Evolutionary conservation across 2,888 invertebrate genomes (phyloP).

Genomic region (Dryadula phaetusa): DNA sequence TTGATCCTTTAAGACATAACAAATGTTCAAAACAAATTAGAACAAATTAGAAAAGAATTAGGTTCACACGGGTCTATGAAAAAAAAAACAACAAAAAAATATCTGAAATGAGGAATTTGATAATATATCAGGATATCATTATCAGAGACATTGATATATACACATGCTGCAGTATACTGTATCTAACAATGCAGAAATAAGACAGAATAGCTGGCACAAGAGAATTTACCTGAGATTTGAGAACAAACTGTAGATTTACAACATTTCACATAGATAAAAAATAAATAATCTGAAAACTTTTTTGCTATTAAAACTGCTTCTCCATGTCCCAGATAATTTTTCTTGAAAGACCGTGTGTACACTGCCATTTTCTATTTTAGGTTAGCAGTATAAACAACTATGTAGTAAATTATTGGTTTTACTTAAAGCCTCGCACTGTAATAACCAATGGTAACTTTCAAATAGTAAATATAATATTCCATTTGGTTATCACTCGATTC

Average conservation of each 20-base stretch:
- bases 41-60: no score
- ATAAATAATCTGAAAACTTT: neutral
- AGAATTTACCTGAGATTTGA: neutral
- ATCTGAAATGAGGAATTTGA: no score
- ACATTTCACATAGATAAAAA: conserved; percentile 10
- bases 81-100: no score
- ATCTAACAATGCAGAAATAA: conserved; percentile 2
- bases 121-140: no score
- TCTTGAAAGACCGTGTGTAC: neutral
- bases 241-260: neutral
- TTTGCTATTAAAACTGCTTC: neutral
- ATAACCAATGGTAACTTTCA: conserved; percentile 17
- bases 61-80: no score
- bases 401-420: neutral
- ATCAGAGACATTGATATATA: no score
- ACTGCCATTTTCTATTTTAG: neutral
- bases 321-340: neutral
- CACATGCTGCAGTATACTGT: neutral
- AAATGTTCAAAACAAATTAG: no score
- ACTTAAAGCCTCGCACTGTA: neutral
- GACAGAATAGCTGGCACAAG: neutral
- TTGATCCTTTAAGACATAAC: no score
- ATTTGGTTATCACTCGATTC: conserved; percentile 42
- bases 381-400: neutral
- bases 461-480: conserved; percentile 40